Base-by-base conservation (phyloP, 2,113 vertebrate species). In the Tamias sibiricus region DNA sequence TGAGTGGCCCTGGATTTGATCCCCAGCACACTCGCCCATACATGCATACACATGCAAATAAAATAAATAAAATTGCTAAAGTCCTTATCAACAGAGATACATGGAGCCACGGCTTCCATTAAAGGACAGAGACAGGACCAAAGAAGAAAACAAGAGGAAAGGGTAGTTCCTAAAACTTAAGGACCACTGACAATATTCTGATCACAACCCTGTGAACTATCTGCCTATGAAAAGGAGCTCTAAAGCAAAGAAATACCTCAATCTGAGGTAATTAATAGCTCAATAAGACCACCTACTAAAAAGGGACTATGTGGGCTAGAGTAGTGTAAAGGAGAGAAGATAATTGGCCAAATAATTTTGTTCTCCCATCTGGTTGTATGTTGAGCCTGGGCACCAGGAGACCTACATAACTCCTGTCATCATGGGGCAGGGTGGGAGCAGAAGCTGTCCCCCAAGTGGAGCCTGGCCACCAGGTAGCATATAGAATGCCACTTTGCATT, bases 401-500 rank as follows among this genome's bases (percentile, higher is more conserved):
- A 59, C 4, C 32, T 24, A 1, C 54, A 20, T 1, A 28, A 12
- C 22, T 59, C 30, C 42, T 37, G 35, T 1, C 1, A 10, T 8
- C 7, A 28, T 1, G 9, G n/a, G 32, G 47, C 5, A 22, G 20
- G 22, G 30, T 16, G 0, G n/a, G 57, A 20, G 5, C 16, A 35
- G 7, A 7, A 35, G 32, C 75, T 6, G 11, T 40, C 14, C 42
- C 59, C 20, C 4, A 20, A 11, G 1, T 9, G 6, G 49, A 64
- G 7, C 6, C 40, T 28, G 12, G 32, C 22, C 24, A 42, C 26
- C 6, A 44, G 64, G 32, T 2, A 17, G 20, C 6, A 20, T 28
- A 28, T 11, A 57, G 35, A 66, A 40, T 28, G 12, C 24, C 32
- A 8, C 52, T 74, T 57, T 35, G 44, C 40, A 54, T 52, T 87